phyloP scores from a whole-genome alignment of 2,888 invertebrate species.

The Diabrotica balteata region DNA sequence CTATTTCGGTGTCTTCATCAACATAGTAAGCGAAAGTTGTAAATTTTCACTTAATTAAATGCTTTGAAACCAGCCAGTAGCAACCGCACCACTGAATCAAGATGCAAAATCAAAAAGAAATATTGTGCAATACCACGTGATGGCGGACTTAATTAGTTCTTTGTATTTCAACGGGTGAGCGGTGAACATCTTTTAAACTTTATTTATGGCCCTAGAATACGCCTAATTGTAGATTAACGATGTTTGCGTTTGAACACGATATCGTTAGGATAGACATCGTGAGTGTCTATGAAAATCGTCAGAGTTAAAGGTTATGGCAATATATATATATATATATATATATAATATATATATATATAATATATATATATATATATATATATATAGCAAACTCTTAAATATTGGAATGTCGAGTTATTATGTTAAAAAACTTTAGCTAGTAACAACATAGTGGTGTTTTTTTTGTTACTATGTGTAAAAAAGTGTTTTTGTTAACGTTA shows the following conservation, averaged over 20 bases:
- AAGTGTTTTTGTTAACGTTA: too few species aligned
- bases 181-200: slow-evolving; percentile 31
- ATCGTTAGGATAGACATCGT: neutral
- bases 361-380: too few species aligned
- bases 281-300: too few species aligned
- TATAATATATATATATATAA: too few species aligned
- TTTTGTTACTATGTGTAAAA: too few species aligned
- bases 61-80: slow-evolving; percentile 29
- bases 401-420: too few species aligned
- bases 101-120: slow-evolving; percentile 41
- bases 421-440: too few species aligned
- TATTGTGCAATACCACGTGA: slow-evolving; percentile 42
- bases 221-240: slow-evolving; percentile 35
- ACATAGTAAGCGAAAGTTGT: slow-evolving; percentile 34
- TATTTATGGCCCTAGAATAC: slow-evolving; percentile 35
- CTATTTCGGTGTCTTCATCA: slow-evolving; percentile 34
- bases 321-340: too few species aligned
- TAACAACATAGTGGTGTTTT: too few species aligned
- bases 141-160: slow-evolving; percentile 43
- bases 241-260: slow-evolving; percentile 29
- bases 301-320: too few species aligned
- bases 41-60: slow-evolving; percentile 42
- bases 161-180: slow-evolving; percentile 35
- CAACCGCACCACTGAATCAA: slow-evolving; percentile 32
- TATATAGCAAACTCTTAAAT: too few species aligned